Conservation (phyloP, 2,797 vertebrate species). For the Pangasius macronema region DNA sequence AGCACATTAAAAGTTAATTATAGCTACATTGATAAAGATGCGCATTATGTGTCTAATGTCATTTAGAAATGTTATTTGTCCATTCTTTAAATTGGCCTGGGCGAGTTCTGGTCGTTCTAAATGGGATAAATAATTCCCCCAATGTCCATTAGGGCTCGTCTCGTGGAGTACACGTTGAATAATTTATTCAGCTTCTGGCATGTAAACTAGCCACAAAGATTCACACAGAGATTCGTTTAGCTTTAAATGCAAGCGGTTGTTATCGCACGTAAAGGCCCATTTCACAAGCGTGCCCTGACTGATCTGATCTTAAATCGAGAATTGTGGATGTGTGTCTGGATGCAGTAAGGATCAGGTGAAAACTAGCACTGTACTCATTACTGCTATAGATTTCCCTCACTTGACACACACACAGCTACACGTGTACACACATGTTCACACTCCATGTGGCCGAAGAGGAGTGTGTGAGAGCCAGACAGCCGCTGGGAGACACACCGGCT, state of each 20-base stretch:
- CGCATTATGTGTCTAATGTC: background rate
- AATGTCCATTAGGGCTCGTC: too few species aligned
- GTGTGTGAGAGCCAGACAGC: background rate
- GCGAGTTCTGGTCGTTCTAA: background rate
- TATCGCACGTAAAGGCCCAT: background rate
- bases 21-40: background rate
- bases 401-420: background rate
- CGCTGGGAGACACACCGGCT: background rate
- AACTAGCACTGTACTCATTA: constrained; percentile 36
- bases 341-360: constrained; percentile 11
- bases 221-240: background rate
- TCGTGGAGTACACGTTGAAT: background rate
- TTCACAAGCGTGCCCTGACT: background rate
- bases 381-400: constrained; percentile 15
- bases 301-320: background rate
- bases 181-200: background rate
- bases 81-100: background rate
- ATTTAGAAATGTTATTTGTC: background rate
- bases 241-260: background rate
- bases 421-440: background rate
- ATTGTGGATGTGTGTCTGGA: constrained; percentile 50
- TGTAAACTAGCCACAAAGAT: background rate
- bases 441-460: background rate
- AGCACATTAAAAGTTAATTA: background rate
- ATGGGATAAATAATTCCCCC: background rate